phyloP scores from a whole-genome alignment of 1,140 invertebrate genomes.

The Drosophila athabasca region DNA sequence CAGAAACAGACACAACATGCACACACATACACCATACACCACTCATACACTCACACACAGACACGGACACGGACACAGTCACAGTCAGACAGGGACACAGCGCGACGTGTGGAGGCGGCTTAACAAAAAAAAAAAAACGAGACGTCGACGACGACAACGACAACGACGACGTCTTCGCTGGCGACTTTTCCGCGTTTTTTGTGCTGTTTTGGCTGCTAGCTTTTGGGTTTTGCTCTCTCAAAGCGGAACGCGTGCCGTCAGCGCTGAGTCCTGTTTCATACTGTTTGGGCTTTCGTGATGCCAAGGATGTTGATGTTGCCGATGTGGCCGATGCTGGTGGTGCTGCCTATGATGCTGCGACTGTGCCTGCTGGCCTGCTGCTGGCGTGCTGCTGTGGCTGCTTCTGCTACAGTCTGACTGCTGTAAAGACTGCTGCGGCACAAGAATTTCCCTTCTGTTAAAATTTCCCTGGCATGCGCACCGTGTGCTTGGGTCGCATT shows the following conservation, averaged over 20 bases:
- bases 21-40: not conserved
- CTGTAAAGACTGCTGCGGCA: slow-evolving; percentile 41
- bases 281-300: slow-evolving; percentile 33
- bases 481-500: slow-evolving; percentile 27
- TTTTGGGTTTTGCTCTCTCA: slow-evolving; percentile 46
- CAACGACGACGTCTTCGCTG: slow-evolving; percentile 9
- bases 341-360: slow-evolving; percentile 3
- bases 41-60: slow-evolving; percentile 10
- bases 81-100: slow-evolving; percentile 21
- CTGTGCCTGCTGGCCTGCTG: not conserved
- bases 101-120: slow-evolving; percentile 26
- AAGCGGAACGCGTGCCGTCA: slow-evolving; percentile 76
- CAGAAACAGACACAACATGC: slow-evolving; percentile 26
- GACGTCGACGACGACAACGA: slow-evolving; percentile 26
- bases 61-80: slow-evolving; percentile 3
- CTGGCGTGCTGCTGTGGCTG: slow-evolving; percentile 16
- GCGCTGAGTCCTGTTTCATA: slow-evolving; percentile 80
- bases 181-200: slow-evolving; percentile 42
- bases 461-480: slow-evolving; percentile 79
- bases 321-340: slow-evolving; percentile 2
- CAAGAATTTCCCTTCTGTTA: slow-evolving; percentile 71
- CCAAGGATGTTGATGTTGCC: slow-evolving; percentile 30
- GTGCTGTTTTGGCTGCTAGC: slow-evolving; percentile 43
- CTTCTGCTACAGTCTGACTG: slow-evolving; percentile 9
- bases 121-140: slow-evolving; percentile 29